A percentile compares a stretch with the other conserved stretches of the same genome.
Conservation (phyloP, 2,888 invertebrate species). For the Heliconius ismenius region DNA sequence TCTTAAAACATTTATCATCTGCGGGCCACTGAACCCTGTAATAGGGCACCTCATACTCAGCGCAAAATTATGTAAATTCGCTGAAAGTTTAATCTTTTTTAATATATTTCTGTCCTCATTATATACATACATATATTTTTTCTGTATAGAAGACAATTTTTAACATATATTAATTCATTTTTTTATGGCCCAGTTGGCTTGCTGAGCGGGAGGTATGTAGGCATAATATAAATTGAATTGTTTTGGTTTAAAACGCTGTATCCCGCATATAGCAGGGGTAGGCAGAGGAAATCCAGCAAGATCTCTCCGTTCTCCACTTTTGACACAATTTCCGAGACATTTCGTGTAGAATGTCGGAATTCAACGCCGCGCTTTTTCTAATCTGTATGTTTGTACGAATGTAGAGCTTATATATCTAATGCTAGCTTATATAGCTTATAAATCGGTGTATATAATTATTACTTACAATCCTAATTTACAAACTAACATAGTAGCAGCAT, state of each 20-base stretch:
- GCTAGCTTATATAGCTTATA: too few relatives aligned
- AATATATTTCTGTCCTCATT: constrained; percentile 34
- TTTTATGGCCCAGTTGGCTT: neutral
- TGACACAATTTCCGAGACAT: neutral
- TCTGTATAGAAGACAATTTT: neutral
- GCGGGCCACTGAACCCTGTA: constrained; percentile 46
- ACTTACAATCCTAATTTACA: neutral
- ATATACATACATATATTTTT: neutral
- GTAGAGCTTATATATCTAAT: neutral
- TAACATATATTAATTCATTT: neutral
- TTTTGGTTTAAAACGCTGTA: neutral
- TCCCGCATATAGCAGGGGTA: neutral
- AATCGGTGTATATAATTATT: neutral
- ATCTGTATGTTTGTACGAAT: too few relatives aligned
- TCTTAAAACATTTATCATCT: constrained; percentile 46
- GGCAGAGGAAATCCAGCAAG: neutral
- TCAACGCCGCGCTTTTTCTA: too few relatives aligned
- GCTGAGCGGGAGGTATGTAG: neutral
- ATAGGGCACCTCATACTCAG: constrained; percentile 43
- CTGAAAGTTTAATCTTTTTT: constrained; percentile 44
- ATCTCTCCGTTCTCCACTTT: too few relatives aligned
- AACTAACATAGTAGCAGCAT: neutral
- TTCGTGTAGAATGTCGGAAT: neutral
- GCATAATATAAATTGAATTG: neutral
- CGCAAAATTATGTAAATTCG: constrained; percentile 45